Conservation (phyloP, 2,113 vertebrate species). For the Cervus canadensis region DNA sequence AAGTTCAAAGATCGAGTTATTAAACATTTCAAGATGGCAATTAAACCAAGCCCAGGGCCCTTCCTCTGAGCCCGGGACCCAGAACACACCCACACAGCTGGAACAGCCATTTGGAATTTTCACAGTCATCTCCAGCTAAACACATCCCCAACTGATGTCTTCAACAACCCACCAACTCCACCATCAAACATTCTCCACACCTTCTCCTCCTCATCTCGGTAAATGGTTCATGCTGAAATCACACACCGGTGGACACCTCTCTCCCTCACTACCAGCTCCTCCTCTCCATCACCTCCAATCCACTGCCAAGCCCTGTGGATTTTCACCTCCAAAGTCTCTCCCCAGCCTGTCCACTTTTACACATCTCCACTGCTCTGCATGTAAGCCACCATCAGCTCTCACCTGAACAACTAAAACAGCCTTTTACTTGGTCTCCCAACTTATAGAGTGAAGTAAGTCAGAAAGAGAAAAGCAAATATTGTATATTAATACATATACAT, state of each 20-base stretch:
- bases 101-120: not conserved
- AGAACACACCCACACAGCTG: not conserved
- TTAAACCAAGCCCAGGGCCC: not conserved
- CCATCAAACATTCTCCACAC: not conserved
- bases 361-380: not conserved
- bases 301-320: not conserved
- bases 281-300: not conserved
- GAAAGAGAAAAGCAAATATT: not conserved
- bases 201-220: not conserved
- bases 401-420: not conserved
- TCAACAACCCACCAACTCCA: not conserved
- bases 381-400: not conserved
- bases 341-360: not conserved
- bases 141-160: not conserved
- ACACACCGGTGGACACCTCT: not conserved
- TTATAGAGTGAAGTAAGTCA: not conserved
- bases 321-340: not conserved
- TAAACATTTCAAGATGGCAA: not conserved
- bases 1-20: not conserved
- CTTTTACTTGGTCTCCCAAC: not conserved
- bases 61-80: not conserved
- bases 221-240: not conserved
- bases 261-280: not conserved
- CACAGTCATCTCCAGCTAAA: not conserved
- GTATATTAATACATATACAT: not conserved